A percentile compares a stretch with the other conserved stretches of the same genome.
These are phyloP conservation scores for Corvus hawaiiensis DNA, from an alignment of 2,113 vertebrate species.

Conservation along the genomic window DNA sequence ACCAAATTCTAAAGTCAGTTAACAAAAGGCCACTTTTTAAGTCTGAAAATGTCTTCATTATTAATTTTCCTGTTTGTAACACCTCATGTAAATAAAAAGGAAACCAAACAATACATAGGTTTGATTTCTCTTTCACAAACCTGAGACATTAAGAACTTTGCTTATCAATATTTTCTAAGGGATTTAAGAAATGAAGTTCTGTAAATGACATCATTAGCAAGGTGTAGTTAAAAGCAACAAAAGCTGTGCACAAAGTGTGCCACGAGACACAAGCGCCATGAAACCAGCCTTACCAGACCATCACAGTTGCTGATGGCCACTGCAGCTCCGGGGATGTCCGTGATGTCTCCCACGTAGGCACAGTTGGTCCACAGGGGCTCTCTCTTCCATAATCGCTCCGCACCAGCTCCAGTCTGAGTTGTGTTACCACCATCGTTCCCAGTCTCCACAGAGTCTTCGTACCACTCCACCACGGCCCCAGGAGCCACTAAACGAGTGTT, in stretches of 20 bases:
- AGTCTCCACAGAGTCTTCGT: conserved; percentile 61
- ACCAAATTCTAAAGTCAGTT: background rate
- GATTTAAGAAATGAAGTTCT: background rate
- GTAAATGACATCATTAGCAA: rapidly evolving
- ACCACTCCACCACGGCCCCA: conserved; percentile 88
- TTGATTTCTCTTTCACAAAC: background rate
- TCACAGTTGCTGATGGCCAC: conserved; percentile 99
- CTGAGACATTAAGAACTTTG: background rate
- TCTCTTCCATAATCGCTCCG: conserved; percentile 72
- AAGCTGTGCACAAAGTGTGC: background rate
- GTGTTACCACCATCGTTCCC: background rate
- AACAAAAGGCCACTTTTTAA: background rate
- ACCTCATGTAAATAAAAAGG: background rate
- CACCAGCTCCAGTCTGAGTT: background rate
- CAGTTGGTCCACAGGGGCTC: conserved; percentile 89
- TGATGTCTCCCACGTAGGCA: conserved; percentile 91
- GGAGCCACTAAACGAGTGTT: conserved; percentile 86
- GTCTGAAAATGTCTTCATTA: background rate
- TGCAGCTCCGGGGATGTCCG: conserved; percentile 85
- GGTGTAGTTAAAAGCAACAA: rapidly evolving
- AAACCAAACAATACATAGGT: rapidly evolving
- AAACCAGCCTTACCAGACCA: conserved; percentile 88
- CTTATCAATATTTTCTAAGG: background rate
- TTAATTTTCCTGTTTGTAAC: background rate
- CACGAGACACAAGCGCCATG: background rate